phyloP scores from a whole-genome alignment of 1,140 invertebrate species.

The Bombyx mori region ASM3026992v2 NC_085127.1:7902501-7903000 shows the following conservation, averaged over 20 bases:
- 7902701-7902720: too few relatives aligned
- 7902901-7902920: too few relatives aligned
- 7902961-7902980: too few relatives aligned
- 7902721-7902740: too few relatives aligned
- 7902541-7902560: conserved; percentile 5
- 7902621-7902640: conserved; percentile 7
- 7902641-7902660: conserved; percentile 6
- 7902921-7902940: too few relatives aligned
- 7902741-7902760: too few relatives aligned
- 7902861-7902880: too few relatives aligned
- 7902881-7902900: too few relatives aligned
- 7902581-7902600: conserved; percentile 9
- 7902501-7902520: conserved; percentile 6
- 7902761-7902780: conserved; percentile 10
- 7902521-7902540: conserved; percentile 3
- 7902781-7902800: conserved; percentile 10
- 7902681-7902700: conserved; percentile 7
- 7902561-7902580: conserved; percentile 9
- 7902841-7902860: too few relatives aligned
- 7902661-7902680: conserved; percentile 8
- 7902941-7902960: too few relatives aligned
- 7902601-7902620: conserved; percentile 7
- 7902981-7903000: too few relatives aligned
- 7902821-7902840: not conserved
- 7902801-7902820: conserved; percentile 11